phyloP scores from a whole-genome alignment of 2,797 vertebrate species.

The Pogoniulus pusillus region DNA sequence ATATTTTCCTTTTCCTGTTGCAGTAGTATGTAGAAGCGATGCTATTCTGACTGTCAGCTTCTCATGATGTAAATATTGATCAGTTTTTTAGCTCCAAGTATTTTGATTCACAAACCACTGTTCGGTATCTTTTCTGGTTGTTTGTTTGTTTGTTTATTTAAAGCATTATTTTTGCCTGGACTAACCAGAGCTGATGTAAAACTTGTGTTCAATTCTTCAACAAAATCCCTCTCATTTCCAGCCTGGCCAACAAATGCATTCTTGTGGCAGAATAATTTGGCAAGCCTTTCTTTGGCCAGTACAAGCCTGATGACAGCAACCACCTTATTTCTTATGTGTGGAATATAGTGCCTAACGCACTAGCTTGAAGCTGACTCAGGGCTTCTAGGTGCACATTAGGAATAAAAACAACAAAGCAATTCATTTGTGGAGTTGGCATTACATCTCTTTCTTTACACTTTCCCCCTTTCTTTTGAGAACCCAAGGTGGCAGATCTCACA shows the following conservation, averaged over 20 bases:
- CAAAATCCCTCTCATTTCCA: conserved; percentile 7
- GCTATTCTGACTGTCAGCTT: conserved; percentile 30
- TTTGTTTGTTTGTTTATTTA: background rate
- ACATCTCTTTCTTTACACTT: background rate
- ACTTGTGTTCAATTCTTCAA: background rate
- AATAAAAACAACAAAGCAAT: background rate
- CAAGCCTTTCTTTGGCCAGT: background rate
- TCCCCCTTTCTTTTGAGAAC: background rate
- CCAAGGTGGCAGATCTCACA: background rate
- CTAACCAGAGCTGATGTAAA: conserved; percentile 22
- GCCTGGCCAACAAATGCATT: background rate
- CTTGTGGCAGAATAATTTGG: conserved; percentile 21
- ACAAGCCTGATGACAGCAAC: conserved; percentile 12
- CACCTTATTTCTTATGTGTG: conserved; percentile 29
- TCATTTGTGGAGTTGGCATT: background rate
- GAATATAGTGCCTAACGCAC: background rate
- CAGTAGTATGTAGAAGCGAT: conserved; percentile 15
- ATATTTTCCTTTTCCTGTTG: conserved; percentile 60
- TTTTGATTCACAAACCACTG: conserved; percentile 12
- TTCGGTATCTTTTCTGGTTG: background rate
- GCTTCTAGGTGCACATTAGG: background rate
- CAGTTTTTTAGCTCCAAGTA: background rate
- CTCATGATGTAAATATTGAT: conserved; percentile 40
- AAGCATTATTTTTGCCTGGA: background rate
- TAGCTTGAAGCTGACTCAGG: conserved; percentile 10